Conservation (phyloP, 2,113 vertebrate genomes). For the Chitala chitala region DNA sequence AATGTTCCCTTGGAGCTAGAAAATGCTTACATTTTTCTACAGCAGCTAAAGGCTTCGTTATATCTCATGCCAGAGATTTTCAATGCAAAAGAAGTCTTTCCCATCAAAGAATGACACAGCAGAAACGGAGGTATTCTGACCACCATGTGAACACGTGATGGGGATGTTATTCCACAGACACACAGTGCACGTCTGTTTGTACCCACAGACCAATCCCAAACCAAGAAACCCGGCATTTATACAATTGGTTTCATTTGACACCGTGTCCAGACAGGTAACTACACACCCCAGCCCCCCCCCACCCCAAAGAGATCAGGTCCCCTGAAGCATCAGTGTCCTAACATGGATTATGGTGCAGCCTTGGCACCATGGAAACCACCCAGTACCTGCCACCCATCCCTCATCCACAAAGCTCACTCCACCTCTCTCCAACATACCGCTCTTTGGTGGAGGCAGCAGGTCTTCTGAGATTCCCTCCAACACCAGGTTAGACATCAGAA, state of each 20-base stretch:
- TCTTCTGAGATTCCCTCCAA: conserved; percentile 14
- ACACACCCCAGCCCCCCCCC: neutral
- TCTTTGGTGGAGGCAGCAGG: neutral
- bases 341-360: neutral
- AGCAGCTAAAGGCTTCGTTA: no score
- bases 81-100: no score
- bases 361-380: neutral
- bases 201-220: neutral
- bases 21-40: no score
- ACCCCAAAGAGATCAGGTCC: neutral
- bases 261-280: neutral
- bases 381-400: neutral
- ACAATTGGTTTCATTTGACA: neutral
- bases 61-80: no score
- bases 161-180: no score
- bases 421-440: neutral
- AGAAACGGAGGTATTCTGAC: no score
- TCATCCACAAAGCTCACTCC: neutral
- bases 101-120: no score
- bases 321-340: neutral
- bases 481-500: neutral
- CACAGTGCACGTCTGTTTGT: neutral
- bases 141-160: no score
- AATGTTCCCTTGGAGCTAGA: no score
- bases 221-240: neutral